Conservation (phyloP, 2,888 invertebrate genomes). For the Diaprepes abbreviatus region DNA sequence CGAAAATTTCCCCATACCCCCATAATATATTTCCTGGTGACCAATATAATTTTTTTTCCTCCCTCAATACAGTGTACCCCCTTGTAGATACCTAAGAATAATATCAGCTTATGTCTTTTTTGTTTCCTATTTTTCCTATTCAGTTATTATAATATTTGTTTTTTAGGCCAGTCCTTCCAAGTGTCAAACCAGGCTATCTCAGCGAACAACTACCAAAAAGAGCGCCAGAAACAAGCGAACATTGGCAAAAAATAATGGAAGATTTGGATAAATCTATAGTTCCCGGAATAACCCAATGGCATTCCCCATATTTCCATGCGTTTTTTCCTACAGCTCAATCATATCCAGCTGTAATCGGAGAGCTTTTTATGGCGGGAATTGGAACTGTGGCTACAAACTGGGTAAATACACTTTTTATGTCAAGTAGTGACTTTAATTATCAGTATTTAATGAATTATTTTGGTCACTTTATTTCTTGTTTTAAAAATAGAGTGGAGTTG, state of each 20-base stretch:
- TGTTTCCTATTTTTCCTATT: too few species aligned
- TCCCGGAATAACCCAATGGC: slow-evolving; percentile 96
- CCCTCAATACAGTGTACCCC: too few species aligned
- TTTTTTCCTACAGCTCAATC: slow-evolving; percentile 91
- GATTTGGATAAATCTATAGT: slow-evolving; percentile 90
- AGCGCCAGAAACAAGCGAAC: slow-evolving; percentile 85
- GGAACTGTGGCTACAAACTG: slow-evolving; percentile 58
- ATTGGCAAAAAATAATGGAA: slow-evolving; percentile 87
- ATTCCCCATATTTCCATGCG: slow-evolving; percentile 93
- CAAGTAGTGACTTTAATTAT: too few species aligned
- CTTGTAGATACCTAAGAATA: too few species aligned
- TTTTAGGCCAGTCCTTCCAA: slow-evolving; percentile 83
- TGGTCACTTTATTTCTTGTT: too few species aligned
- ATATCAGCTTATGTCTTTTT: too few species aligned
- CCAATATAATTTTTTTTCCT: too few species aligned
- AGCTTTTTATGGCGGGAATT: slow-evolving; percentile 65
- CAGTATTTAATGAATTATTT: too few species aligned
- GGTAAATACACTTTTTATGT: slow-evolving; percentile 51
- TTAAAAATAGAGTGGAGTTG: too few species aligned
- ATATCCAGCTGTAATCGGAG: slow-evolving; percentile 87
- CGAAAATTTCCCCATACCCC: too few species aligned
- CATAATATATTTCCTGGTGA: too few species aligned
- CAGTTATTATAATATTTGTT: not conserved
- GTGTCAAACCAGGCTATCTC: slow-evolving; percentile 92
- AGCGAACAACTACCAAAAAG: slow-evolving; percentile 81